phyloP scores from a whole-genome alignment of 2,888 invertebrate genomes.

The Coenonympha glycerion region DNA sequence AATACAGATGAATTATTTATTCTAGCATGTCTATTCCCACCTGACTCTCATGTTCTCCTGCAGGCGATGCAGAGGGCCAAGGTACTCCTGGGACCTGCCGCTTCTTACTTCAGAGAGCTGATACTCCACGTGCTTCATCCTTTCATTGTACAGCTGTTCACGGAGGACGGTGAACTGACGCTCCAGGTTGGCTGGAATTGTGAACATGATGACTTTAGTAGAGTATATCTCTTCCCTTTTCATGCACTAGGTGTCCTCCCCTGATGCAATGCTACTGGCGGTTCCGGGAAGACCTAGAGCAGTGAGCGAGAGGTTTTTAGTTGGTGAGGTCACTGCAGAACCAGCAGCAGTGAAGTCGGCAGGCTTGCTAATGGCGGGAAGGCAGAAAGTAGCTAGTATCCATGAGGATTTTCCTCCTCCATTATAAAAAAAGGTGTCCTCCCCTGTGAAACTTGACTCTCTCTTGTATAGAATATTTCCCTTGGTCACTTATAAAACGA shows the following conservation, averaged over 20 bases:
- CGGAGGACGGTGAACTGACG: slow-evolving; percentile 89
- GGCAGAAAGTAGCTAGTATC: too few species aligned
- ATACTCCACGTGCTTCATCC: slow-evolving; percentile 84
- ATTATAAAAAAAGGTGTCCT: too few species aligned
- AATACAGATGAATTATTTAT: background rate
- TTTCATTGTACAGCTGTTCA: slow-evolving; percentile 92
- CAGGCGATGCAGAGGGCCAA: slow-evolving; percentile 88
- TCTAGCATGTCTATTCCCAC: slow-evolving; percentile 31
- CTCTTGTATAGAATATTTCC: too few species aligned
- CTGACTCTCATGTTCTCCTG: slow-evolving; percentile 87
- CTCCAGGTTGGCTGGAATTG: slow-evolving; percentile 84
- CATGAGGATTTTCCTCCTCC: too few species aligned
- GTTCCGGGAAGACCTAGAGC: too few species aligned
- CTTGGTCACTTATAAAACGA: slow-evolving; percentile 26
- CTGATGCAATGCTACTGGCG: too few species aligned
- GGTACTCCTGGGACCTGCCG: slow-evolving; percentile 91
- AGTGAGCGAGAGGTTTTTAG: too few species aligned
- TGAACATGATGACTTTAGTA: background rate
- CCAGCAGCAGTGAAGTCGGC: too few species aligned
- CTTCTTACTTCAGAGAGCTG: slow-evolving; percentile 90
- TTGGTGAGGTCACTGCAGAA: too few species aligned
- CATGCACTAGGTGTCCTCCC: background rate
- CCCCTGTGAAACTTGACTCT: too few species aligned
- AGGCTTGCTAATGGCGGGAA: too few species aligned
- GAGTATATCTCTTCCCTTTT: background rate